Base-by-base conservation (phyloP, 2,888 invertebrate species). In the Drosophila bunnanda region DNA sequence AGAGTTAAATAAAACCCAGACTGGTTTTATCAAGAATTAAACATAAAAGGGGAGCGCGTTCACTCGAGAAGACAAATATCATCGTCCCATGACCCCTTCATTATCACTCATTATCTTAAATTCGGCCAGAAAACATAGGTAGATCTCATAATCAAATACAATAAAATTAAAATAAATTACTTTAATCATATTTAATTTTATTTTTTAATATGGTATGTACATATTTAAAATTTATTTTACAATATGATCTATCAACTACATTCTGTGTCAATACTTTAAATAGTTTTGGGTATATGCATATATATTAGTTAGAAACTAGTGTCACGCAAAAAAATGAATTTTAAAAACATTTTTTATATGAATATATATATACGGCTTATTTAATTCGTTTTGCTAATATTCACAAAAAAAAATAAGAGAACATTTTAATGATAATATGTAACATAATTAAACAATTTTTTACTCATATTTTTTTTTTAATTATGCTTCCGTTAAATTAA, bases 181-280 rank as follows among this genome's bases (percentile, higher is more conserved):
- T 25, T 25, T 25, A 13, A 30, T 30, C 53, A 77, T 72, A 57
- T 28, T 44, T 59, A 59, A 55, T 65, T 59, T 36, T 38, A 50
- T 62, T 53, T 52, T 34, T 36, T 36, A 8, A 50, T 66, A 48
- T 61, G 44, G 62, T 80, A 80, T 80, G 53, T 80, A 80, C 80
- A 80, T 32, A 39, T 75, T 56, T 60, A 61, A 30, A 52, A 25
- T 50, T 43, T 53, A 32, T 62, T 66, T 65, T 82, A 74, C 59
- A 77, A 59, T 78, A 72, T 43, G 50, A 78, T 80, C 58, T 44
- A 78, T 75, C 60, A 77, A 59, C 78, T 79, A 78, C 50, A 50
- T 50, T 69, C 60, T 34, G 52, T 39, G 36, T 6, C 44, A 53
- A 46, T 69, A 70, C 28, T 59, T 77, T 34, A 39, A 57, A 60